Conservation (phyloP, 2,113 vertebrate genomes). For the Bambusicola thoracicus region DNA sequence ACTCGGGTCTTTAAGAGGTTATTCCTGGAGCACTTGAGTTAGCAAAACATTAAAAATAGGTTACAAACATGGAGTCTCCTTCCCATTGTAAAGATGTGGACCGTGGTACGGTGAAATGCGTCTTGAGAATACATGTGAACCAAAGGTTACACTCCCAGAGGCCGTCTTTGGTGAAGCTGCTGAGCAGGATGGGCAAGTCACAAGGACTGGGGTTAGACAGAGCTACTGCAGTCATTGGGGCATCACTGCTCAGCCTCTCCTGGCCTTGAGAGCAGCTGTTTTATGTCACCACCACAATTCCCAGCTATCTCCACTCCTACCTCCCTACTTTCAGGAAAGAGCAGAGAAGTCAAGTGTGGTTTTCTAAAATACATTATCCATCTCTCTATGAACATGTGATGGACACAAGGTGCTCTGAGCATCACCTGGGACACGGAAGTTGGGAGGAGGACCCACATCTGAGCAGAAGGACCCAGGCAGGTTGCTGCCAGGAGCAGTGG, state of each 20-base stretch:
- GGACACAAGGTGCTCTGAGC: background rate
- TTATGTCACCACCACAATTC: background rate
- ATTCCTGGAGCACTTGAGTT: background rate
- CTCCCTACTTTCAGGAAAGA: background rate
- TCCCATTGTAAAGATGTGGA: background rate
- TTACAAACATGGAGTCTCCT: background rate
- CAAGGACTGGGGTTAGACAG: background rate
- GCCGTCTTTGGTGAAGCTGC: background rate
- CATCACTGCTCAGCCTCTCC: background rate
- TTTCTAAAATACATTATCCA: background rate
- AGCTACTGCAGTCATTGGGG: background rate
- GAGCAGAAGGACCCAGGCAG: background rate
- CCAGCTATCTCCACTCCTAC: background rate
- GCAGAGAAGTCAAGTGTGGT: background rate
- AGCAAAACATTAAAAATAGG: background rate
- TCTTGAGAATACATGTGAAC: background rate
- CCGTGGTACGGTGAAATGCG: background rate
- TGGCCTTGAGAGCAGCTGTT: background rate
- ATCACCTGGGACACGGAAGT: background rate
- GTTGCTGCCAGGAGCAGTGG: rapidly evolving
- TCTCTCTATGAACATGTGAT: background rate
- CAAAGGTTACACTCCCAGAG: rapidly evolving
- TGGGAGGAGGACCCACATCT: background rate
- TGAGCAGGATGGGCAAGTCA: background rate
- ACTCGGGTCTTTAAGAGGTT: background rate